phyloP scores from a whole-genome alignment of 2,888 invertebrate genomes.

The Nomada fucata region DNA sequence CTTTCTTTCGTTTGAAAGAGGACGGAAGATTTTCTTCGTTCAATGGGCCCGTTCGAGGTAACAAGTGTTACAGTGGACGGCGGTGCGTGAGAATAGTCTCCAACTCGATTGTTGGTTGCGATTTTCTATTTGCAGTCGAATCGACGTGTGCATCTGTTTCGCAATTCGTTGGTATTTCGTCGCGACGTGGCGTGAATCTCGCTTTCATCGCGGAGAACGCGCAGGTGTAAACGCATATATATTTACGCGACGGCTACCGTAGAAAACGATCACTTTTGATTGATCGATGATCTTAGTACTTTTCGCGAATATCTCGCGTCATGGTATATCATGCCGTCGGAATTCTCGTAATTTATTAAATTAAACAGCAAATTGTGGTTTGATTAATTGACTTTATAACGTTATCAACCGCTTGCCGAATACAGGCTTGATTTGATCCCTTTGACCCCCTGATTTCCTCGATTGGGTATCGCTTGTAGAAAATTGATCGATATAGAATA shows the following conservation, averaged over 20 bases:
- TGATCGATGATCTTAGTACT: neutral
- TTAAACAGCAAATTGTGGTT: no score
- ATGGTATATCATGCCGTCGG: no score
- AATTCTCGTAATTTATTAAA: neutral
- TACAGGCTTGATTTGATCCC: no score
- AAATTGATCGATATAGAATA: no score
- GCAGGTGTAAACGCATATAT: conserved; percentile 42
- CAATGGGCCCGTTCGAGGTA: neutral
- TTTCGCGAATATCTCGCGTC: neutral
- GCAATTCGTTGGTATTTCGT: conserved; percentile 60
- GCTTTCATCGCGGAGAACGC: conserved; percentile 53
- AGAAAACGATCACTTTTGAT: neutral
- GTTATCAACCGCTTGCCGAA: no score
- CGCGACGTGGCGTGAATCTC: conserved; percentile 51
- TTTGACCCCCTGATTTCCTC: no score
- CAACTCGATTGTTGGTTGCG: conserved; percentile 41
- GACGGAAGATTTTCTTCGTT: neutral
- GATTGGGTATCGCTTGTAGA: no score
- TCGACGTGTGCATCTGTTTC: conserved; percentile 54
- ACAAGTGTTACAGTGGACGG: neutral
- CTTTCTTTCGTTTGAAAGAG: neutral
- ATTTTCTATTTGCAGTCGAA: conserved; percentile 67
- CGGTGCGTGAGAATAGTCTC: neutral
- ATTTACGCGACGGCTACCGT: conserved; percentile 41
- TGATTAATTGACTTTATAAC: no score